These are phyloP conservation scores for Vanessa tameamea DNA, from an alignment of 1,140 invertebrate genomes.

Conservation along the genomic window DNA sequence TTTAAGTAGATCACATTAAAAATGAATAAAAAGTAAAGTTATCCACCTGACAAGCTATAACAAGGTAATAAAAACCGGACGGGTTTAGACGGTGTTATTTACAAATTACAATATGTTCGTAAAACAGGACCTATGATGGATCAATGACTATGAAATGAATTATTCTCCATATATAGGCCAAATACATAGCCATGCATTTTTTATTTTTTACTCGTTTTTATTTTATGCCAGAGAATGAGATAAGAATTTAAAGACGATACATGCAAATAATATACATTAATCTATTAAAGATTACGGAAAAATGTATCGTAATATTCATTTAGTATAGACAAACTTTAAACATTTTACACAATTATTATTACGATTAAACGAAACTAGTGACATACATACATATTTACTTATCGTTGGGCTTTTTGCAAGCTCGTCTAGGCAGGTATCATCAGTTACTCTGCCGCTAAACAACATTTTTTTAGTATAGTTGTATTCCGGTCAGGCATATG, in stretches of 20 bases:
- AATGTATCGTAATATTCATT: too few relatives aligned
- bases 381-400: too few relatives aligned
- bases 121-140: conserved; percentile 35
- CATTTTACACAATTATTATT: too few relatives aligned
- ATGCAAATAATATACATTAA: neutral
- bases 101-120: conserved; percentile 54
- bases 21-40: conserved; percentile 50
- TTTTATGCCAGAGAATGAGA: neutral
- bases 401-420: too few relatives aligned
- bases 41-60: conserved; percentile 56
- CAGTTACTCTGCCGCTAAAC: too few relatives aligned
- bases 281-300: too few relatives aligned
- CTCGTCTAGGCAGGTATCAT: too few relatives aligned
- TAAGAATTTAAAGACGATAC: neutral
- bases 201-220: neutral
- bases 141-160: conserved; percentile 15
- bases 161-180: neutral
- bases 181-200: neutral
- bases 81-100: conserved; percentile 52
- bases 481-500: too few relatives aligned
- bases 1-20: conserved; percentile 49
- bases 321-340: too few relatives aligned
- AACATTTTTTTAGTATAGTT: too few relatives aligned
- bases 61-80: conserved; percentile 51
- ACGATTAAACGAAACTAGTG: too few relatives aligned